A percentile compares a stretch with the other conserved stretches of the same genome.
Evolutionary conservation across 1,140 invertebrate species (phyloP).

Genomic region (Babylonia areolata): DNA sequence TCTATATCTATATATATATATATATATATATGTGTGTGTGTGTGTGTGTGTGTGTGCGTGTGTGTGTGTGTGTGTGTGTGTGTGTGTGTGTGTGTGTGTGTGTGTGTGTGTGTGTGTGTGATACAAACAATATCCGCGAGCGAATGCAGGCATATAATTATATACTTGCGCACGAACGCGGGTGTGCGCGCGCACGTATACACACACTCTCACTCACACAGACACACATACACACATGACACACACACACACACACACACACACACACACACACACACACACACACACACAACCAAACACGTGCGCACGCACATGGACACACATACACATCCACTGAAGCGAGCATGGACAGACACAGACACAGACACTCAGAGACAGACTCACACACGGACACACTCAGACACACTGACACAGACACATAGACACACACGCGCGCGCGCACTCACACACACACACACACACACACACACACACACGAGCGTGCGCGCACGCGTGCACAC

Average conservation of each 20-base stretch:
- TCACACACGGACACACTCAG: background rate
- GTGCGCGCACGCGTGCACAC: background rate
- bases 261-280: background rate
- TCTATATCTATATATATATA: no score
- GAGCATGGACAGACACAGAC: background rate
- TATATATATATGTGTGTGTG: no score
- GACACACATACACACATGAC: background rate
- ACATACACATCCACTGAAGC: background rate
- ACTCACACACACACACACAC: no score
- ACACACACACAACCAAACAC: background rate
- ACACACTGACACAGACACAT: background rate
- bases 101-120: background rate
- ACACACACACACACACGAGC: background rate
- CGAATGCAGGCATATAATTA: no score
- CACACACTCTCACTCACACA: background rate
- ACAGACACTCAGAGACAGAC: background rate
- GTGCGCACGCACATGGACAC: background rate
- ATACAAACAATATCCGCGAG: background rate
- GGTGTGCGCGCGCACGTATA: background rate
- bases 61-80: background rate
- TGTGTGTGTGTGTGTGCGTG: background rate
- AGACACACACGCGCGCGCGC: background rate
- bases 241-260: background rate
- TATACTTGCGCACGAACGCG: background rate
- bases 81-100: background rate